Evolutionary conservation across 1,140 invertebrate species (phyloP), one percentile per base, ranked within the genome.

Genomic region (Laupala kohalensis): DNA sequence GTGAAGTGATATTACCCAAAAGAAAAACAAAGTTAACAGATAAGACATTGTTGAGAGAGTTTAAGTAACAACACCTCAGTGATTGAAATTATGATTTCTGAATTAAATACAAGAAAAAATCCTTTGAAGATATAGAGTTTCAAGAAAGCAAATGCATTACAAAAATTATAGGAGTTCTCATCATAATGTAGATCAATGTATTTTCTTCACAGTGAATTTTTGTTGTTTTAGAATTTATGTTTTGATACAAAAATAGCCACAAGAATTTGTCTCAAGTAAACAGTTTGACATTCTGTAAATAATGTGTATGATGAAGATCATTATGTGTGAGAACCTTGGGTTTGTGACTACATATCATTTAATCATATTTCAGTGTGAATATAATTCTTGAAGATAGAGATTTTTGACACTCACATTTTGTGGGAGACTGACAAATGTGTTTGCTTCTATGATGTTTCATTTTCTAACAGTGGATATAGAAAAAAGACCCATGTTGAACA

Each of bases 1-100:
- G 67, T 73, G 67, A 72, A 65, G 26, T 29, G 29, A 65, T 24
- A 68, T 27, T 27, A 23, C 24, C 27, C 27, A 29, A n/a, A n/a
- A n/a, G 29, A n/a, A 27, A 29, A 68, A 68, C n/a, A 68, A 13
- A 29, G 29, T 23, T 68, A 68, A 19, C 9, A 4, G 19, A 19
- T 53, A 53, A 53, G 37, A 53, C 37, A 53, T 53, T 53, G 19
- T 19, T 53, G 9, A 19, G 9, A 53, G 37, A n/a, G 37, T 53
- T 9, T 53, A 53, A 53, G 19, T 53, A 19, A 53, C 9, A 9
- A 53, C 37, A 53, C 37, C 37, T 53, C 19, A 19, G 37, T 53
- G 37, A 53, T 53, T 53, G 19, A 53, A 53, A 13, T 53, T 53
- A 53, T 53, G 37, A 53, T 53, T 53, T 53, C 37, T 53, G 37